These are phyloP conservation scores for Drymodes brunneopygia DNA, from an alignment of 2,113 vertebrate genomes.

Conservation along the genomic window DNA sequence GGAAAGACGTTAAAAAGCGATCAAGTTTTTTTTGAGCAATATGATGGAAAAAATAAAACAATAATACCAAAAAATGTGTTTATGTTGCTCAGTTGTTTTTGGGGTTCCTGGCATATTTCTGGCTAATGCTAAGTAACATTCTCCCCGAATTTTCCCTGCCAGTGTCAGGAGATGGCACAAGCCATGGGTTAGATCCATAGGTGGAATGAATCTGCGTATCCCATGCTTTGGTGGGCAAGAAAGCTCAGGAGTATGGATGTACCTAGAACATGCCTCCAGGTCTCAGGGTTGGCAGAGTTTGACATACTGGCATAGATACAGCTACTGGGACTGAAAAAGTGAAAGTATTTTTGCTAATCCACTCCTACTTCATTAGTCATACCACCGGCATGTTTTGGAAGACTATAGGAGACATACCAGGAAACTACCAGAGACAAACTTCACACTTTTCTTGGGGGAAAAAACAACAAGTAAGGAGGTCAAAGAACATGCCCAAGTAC, in stretches of 20 bases:
- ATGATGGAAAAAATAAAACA: neutral
- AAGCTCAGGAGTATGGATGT: neutral
- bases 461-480: neutral
- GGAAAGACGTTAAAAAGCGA: neutral
- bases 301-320: neutral
- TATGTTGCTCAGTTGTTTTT: neutral
- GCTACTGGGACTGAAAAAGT: neutral
- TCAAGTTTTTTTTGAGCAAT: neutral
- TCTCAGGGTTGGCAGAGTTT: neutral
- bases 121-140: neutral
- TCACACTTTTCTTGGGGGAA: neutral
- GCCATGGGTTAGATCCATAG: neutral
- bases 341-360: neutral
- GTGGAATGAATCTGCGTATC: neutral
- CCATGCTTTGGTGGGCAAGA: neutral
- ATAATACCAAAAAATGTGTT: neutral
- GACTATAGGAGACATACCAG: neutral
- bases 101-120: neutral
- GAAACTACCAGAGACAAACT: neutral
- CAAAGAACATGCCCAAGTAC: neutral
- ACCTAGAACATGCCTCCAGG: neutral
- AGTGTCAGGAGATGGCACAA: neutral
- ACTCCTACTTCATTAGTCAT: neutral
- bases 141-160: neutral
- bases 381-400: neutral